Evolutionary conservation across 2,888 invertebrate species (phyloP), one percentile per base, ranked within the genome.

Genomic region (Mesopsocus fuscifrons): DNA sequence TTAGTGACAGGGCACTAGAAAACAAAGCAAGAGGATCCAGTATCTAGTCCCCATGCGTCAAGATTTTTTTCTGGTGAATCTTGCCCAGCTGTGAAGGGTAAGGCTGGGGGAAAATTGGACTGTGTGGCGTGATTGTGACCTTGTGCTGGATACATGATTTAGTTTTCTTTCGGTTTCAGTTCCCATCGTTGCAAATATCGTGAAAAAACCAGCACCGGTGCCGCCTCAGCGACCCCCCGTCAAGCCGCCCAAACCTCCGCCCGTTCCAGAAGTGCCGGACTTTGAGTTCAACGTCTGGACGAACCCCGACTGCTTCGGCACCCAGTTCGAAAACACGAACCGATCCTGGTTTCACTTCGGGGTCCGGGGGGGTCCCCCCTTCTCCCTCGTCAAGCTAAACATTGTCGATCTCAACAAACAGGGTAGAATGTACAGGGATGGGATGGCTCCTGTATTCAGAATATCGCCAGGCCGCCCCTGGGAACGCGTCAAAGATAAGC

Each of bases 261-360:
- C 18, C 11, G 16, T 34, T 11, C 22, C 38, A 13, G 75, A 77
- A 51, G 59, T 64, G 34, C 71, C 71, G 2, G 80, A 80, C 55
- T 76, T 74, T 61, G 88, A 88, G 61, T 87, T 84, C 57, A 85
- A 88, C 59, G 61, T 89, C 41, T 89, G 89, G 89, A 89, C 88
- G 1, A 73, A 75, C 53, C 87, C 85, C 0, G 91, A 91, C 60
- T 88, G 88, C 63, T 74, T 70, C 34, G 87, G 83, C 18, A 88
- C 88, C 1, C 76, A 77, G 53, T 87, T 73, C 67, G 83, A 88
- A 60, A 89, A 88, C 68, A 79, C 77, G 41, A 88, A 88, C 59
- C 69, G 88, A 49, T 87, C 89, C 2, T 91, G 91, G 91, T 91
- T 91, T 63, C 79, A 85, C 60, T 91, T 91, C 62, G 87, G 84